Conservation (phyloP, 1,140 invertebrate genomes). For the Drosophila santomea region DNA sequence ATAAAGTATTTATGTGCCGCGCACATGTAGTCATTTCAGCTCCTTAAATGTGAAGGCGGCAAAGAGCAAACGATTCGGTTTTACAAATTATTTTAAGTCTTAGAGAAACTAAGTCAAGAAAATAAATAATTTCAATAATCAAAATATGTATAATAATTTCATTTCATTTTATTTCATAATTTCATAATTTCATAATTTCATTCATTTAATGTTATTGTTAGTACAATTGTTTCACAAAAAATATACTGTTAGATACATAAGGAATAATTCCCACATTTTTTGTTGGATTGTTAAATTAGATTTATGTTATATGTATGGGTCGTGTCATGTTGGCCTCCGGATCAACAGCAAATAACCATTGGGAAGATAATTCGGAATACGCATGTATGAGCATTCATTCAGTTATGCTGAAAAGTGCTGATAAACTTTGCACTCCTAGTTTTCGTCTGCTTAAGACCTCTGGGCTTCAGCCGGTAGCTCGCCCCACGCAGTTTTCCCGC, state of each 20-base stretch:
- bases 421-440: conserved; percentile 57
- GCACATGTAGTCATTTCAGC: conserved; percentile 37
- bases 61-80: conserved; percentile 10
- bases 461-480: conserved; percentile 36
- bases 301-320: background rate
- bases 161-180: too few relatives aligned
- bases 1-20: conserved; percentile 76
- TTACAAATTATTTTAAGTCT: conserved; percentile 1
- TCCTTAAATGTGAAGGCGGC: conserved; percentile 3
- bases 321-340: background rate
- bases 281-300: too few relatives aligned
- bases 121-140: too few relatives aligned
- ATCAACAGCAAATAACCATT: background rate
- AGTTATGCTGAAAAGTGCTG: conserved; percentile 65
- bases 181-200: too few relatives aligned
- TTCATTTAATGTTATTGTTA: too few relatives aligned
- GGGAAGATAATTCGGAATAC: background rate
- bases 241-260: too few relatives aligned
- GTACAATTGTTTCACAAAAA: too few relatives aligned
- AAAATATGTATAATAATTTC: too few relatives aligned
- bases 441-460: conserved; percentile 27
- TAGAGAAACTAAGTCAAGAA: background rate
- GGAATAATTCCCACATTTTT: too few relatives aligned
- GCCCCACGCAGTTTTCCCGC: conserved; percentile 33
- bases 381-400: conserved; percentile 29